Evolutionary conservation across 2,888 invertebrate species (phyloP).

Genomic region (Sinopyrophorus schimmeli): DNA sequence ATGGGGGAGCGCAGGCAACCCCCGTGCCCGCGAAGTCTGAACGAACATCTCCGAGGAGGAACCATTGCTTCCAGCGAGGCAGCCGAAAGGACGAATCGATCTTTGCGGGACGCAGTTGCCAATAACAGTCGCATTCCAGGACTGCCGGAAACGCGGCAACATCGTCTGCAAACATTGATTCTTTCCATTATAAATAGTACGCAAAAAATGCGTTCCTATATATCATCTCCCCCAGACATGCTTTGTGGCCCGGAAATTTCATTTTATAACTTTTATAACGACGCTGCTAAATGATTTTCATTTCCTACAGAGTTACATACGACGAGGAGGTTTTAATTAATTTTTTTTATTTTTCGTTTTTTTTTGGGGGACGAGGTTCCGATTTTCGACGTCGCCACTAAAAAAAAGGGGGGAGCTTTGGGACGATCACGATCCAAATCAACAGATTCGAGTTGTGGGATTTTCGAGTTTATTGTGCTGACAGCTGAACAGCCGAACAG

Average conservation of each 20-base stretch:
- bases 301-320: slow-evolving; percentile 48
- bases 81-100: slow-evolving; percentile 46
- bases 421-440: slow-evolving; percentile 20
- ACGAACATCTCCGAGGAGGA: slow-evolving; percentile 49
- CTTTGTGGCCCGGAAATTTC: slow-evolving; percentile 57
- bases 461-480: slow-evolving; percentile 33
- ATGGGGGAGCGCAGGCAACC: slow-evolving; percentile 34
- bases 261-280: slow-evolving; percentile 57
- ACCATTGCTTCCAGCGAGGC: slow-evolving; percentile 44
- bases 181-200: slow-evolving; percentile 57
- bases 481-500: slow-evolving; percentile 45
- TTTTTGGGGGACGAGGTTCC: slow-evolving; percentile 19
- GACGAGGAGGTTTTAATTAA: slow-evolving; percentile 32
- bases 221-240: slow-evolving; percentile 55
- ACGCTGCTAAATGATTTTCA: slow-evolving; percentile 52
- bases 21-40: slow-evolving; percentile 41
- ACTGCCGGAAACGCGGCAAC: slow-evolving; percentile 42
- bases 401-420: slow-evolving; percentile 16
- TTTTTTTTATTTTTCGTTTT: too few relatives aligned
- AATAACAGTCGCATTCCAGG: slow-evolving; percentile 41
- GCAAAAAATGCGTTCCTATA: slow-evolving; percentile 58
- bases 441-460: slow-evolving; percentile 31
- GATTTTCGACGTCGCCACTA: slow-evolving; percentile 26
- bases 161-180: slow-evolving; percentile 54
- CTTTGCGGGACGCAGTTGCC: slow-evolving; percentile 45